phyloP scores from a whole-genome alignment of 2,797 vertebrate species.

The Rhadinocentrus ornatus region DNA sequence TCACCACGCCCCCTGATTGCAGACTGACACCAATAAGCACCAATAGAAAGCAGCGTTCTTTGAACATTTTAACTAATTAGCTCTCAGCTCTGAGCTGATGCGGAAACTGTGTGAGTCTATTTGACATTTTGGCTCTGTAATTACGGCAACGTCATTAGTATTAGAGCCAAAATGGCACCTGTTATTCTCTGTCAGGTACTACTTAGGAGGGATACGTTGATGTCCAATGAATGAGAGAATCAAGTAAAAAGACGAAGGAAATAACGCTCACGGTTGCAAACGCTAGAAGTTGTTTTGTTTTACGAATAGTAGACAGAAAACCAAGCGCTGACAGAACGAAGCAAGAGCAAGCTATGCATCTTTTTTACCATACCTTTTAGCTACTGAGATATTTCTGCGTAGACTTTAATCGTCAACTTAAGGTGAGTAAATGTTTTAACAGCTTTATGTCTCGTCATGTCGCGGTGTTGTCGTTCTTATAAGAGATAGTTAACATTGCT shows the following conservation, averaged over 20 bases:
- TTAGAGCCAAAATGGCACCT: slow-evolving; percentile 66
- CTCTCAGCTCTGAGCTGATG: accelerated
- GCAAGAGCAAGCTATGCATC: not conserved
- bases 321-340: not conserved
- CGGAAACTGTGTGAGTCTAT: slow-evolving; percentile 12
- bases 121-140: slow-evolving; percentile 45
- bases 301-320: not conserved
- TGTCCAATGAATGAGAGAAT: slow-evolving; percentile 42
- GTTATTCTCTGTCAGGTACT: accelerated
- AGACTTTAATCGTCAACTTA: slow-evolving; percentile 1
- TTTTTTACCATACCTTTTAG: not conserved
- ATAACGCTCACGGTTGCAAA: not conserved
- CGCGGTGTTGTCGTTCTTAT: not conserved
- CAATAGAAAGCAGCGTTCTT: slow-evolving; percentile 5
- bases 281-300: slow-evolving; percentile 19
- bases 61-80: slow-evolving; percentile 49
- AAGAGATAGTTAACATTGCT: not conserved
- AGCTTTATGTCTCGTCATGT: not conserved
- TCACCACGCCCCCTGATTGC: not conserved
- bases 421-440: slow-evolving; percentile 45
- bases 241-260: slow-evolving; percentile 13
- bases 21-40: slow-evolving; percentile 48
- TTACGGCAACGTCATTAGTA: accelerated
- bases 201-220: slow-evolving; percentile 21
- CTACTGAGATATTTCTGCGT: not conserved